phyloP scores from a whole-genome alignment of 2,113 vertebrate species.

The Bombycilla garrulus region DNA sequence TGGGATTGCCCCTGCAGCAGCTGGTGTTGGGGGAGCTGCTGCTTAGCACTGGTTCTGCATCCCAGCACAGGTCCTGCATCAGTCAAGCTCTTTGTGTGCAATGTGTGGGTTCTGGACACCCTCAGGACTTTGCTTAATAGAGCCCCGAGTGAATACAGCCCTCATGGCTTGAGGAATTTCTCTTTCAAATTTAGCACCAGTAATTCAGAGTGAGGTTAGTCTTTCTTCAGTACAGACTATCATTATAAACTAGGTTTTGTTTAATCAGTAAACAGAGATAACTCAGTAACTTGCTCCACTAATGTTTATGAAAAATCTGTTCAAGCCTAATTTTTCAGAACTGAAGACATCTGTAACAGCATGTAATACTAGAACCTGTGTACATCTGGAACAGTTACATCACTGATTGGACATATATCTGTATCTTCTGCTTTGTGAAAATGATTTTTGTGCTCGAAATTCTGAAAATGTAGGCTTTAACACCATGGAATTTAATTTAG shows the following conservation, averaged over 20 bases:
- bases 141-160: neutral
- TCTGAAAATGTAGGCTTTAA: constrained; percentile 33
- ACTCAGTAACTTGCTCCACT: neutral
- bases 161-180: neutral
- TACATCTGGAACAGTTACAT: neutral
- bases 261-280: neutral
- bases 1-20: neutral
- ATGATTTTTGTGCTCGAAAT: neutral
- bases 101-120: neutral
- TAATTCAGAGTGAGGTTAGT: neutral
- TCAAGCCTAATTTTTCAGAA: constrained; percentile 41
- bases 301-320: neutral
- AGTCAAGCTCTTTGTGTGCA: neutral
- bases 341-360: neutral
- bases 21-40: neutral
- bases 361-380: accelerated
- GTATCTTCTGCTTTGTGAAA: neutral
- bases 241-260: neutral
- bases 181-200: neutral
- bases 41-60: neutral
- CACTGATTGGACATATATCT: neutral
- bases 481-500: neutral
- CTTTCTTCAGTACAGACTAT: neutral
- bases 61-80: neutral
- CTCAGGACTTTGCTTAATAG: constrained; percentile 20